Base-by-base conservation (phyloP, 2,797 vertebrate species). In the Cossypha niveicapilla region DNA sequence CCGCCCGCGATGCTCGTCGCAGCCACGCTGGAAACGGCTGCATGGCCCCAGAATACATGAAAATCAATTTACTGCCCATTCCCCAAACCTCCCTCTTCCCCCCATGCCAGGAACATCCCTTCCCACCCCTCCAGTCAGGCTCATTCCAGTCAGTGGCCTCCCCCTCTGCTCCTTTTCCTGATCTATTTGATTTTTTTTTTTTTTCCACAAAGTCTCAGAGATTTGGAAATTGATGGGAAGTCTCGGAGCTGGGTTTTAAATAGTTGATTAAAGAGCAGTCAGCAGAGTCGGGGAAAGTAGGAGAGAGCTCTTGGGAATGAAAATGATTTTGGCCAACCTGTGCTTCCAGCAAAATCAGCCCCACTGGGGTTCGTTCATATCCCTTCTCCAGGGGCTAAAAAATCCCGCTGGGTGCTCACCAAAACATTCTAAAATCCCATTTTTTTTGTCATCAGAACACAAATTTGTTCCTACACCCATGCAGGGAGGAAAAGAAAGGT, bases 211-310 rank as follows among this genome's bases (percentile, higher is more conserved):
- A 75, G 58, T 78, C 73, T 45, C 14, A 53, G 41, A 65, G 83
- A 81, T 94, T 74, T 94, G 77, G 66, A 82, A 90, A 89, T 45
- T 11, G 62, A 81, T 86, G 70, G 50, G 61, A 90, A 72, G 58
- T 70, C 83, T 94, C 45, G 1, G 1, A 76, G 62, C n/a, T 76
- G 77, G 56, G 47, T 86, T 95, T 96, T 93, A 78, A 95, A 90
- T 72, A 94, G 87, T 90, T 96, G 90, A 89, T 94, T 95, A 95
- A 94, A 96, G 45, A 95, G 89, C 62, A 94, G 77, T 30, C 65
- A 87, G 81, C 35, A 42, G 84, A 79, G 71, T 24, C 4, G 0
- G 62, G 50, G 56, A 70, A 94, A 75, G 57, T 10, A 79, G 34
- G 50, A 87, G 72, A 90, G 56, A 86, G 19, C 63, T 90, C 70